A percentile compares a stretch with the other conserved stretches of the same genome.
Evolutionary conservation across 2,888 invertebrate genomes (phyloP).

Genomic region (Sphaeridia pumilis): DNA sequence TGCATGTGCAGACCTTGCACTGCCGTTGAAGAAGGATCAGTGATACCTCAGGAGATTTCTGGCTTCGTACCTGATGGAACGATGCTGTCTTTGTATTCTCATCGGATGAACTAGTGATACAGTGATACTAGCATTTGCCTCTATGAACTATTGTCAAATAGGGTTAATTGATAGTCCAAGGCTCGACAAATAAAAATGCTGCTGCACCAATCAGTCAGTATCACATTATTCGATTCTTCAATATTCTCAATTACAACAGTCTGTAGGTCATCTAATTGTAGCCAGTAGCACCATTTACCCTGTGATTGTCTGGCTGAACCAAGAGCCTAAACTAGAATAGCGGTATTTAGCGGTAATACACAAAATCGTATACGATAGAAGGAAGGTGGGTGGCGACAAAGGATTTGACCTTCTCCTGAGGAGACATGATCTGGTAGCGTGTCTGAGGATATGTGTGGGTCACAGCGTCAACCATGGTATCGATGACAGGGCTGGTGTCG

Average conservation of each 20-base stretch:
- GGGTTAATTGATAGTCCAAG: no score
- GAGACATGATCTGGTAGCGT: conserved; percentile 71
- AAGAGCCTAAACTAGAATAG: no score
- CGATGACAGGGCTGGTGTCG: conserved; percentile 62
- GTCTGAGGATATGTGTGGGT: conserved; percentile 69
- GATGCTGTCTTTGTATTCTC: conserved; percentile 50
- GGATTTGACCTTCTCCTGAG: conserved; percentile 64
- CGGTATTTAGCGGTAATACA: conserved; percentile 8
- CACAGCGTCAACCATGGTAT: conserved; percentile 63
- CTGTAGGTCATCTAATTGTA: no score
- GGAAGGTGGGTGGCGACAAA: conserved; percentile 70
- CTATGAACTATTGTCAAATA: no score
- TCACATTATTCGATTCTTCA: no score
- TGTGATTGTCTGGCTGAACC: no score
- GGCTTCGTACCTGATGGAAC: conserved; percentile 73
- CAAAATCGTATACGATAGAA: conserved; percentile 50
- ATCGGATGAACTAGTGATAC: conserved; percentile 46
- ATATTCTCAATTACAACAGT: no score
- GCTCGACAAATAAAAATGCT: no score
- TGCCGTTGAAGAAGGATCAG: conserved; percentile 71
- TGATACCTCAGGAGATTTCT: conserved; percentile 80
- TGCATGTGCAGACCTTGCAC: conserved; percentile 92
- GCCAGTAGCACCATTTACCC: no score
- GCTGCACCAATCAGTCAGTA: no score
- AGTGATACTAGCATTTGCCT: no score